phyloP scores from a whole-genome alignment of 2,797 vertebrate species.

The Lerista edwardsae region DNA sequence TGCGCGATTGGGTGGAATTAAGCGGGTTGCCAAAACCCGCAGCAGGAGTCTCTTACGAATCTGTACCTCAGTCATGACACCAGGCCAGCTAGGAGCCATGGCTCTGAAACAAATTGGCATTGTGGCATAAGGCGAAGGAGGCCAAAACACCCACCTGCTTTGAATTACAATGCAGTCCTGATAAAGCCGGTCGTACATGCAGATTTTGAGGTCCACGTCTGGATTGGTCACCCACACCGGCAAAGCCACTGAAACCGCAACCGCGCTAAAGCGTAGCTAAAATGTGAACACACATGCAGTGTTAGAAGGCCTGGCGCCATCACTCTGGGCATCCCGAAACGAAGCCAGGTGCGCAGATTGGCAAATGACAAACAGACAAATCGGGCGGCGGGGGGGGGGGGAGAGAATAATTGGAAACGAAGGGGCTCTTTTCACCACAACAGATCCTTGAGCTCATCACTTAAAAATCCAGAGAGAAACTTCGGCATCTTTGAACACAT shows the following conservation, averaged over 20 bases:
- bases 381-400: no score
- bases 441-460: no score
- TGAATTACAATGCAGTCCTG: conserved; percentile 82
- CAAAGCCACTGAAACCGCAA: conserved; percentile 76
- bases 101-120: neutral
- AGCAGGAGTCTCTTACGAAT: neutral
- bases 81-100: no score
- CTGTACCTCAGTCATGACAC: no score
- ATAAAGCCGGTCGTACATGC: conserved; percentile 87
- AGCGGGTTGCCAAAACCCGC: neutral
- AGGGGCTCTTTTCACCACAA: no score
- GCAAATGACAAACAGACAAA: no score
- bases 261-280: conserved; percentile 77
- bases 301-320: no score
- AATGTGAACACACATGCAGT: neutral
- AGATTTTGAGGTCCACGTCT: conserved; percentile 89
- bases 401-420: no score
- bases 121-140: neutral
- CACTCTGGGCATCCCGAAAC: no score
- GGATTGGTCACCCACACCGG: conserved; percentile 86
- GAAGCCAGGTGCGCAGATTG: no score
- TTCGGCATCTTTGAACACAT: conserved; percentile 14
- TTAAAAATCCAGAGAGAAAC: neutral
- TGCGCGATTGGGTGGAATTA: no score
- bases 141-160: conserved; percentile 81